Evolutionary conservation across 2,113 vertebrate genomes (phyloP), one percentile per base, ranked within the genome.

Genomic region (Ptilorrhoa leucosticta): DNA sequence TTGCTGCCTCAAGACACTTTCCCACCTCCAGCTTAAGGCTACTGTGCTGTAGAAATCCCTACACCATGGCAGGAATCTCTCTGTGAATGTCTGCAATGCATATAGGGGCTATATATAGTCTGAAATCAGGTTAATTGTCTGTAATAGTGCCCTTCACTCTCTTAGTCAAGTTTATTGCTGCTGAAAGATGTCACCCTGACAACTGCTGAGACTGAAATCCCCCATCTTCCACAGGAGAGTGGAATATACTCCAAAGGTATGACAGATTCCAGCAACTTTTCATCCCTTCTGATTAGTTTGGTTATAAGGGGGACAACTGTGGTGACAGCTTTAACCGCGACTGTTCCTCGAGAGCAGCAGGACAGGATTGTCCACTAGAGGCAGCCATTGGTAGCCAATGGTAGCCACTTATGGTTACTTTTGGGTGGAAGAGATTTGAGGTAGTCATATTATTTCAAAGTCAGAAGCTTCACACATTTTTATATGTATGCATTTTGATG

Each of bases 111-210:
- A 90, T 58, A 50, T 83, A 70, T 81, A 90, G 39, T 13, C 64
- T 51, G 47, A 87, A 90, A 84, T 78, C 64, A 93, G 91, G 93
- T 90, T 95, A 87, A 96, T 89, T 93, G 60, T 70, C 60, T 75
- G 4, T 40, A 84, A 63, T 28, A 83, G 51, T 53, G 50, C 44
- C 60, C 61, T 87, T 95, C 66, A 27, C 63, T 82, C 60, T 64
- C 80, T 80, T 85, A 89, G 42, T 69, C 3, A 9, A 76, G 44
- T 71, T 87, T 78, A 72, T 64, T 5, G 2, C 58, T 84, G 47
- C 56, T 87, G 72, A 95, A 96, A 87, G 91, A 40, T 56, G 37
- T 87, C 80, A 71, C 28, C 57, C n/a, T 87, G 80, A 76, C 61
- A 91, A 58, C 37, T 66, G 44, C 63, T 56, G 69, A 56, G 44